Conservation (phyloP, 2,888 invertebrate genomes). For the Leptopilina drosophilae region DNA sequence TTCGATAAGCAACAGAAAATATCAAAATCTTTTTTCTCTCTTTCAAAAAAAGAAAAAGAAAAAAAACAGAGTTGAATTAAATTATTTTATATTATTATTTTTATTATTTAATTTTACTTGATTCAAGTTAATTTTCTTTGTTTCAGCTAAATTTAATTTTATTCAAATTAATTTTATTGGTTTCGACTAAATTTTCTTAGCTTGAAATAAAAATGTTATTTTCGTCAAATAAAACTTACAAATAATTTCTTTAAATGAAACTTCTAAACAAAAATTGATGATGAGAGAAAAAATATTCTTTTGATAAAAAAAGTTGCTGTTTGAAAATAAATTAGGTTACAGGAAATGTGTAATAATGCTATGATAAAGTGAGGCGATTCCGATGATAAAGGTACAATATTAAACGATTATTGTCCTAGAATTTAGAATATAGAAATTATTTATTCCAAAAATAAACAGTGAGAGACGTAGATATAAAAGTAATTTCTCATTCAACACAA, state of each 20-base stretch:
- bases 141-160: no score
- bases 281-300: conserved; percentile 18
- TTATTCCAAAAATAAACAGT: conserved; percentile 68
- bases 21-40: background rate
- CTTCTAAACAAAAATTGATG: background rate
- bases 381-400: conserved; percentile 70
- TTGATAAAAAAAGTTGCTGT: conserved; percentile 43
- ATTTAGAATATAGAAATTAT: conserved; percentile 64
- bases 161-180: no score
- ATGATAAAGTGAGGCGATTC: conserved; percentile 61
- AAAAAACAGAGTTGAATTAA: no score
- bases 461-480: conserved; percentile 65
- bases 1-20: conserved; percentile 7
- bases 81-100: no score
- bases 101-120: no score
- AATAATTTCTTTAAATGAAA: background rate
- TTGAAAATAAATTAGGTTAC: conserved; percentile 48
- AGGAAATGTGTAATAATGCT: conserved; percentile 58
- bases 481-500: conserved; percentile 58
- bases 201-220: no score
- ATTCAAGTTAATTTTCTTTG: no score
- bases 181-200: no score
- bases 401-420: conserved; percentile 72
- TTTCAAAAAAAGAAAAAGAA: background rate
- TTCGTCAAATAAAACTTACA: no score